These are phyloP conservation scores for Syngnathoides biaculeatus DNA, from an alignment of 2,113 vertebrate genomes.

Conservation along the genomic window DNA sequence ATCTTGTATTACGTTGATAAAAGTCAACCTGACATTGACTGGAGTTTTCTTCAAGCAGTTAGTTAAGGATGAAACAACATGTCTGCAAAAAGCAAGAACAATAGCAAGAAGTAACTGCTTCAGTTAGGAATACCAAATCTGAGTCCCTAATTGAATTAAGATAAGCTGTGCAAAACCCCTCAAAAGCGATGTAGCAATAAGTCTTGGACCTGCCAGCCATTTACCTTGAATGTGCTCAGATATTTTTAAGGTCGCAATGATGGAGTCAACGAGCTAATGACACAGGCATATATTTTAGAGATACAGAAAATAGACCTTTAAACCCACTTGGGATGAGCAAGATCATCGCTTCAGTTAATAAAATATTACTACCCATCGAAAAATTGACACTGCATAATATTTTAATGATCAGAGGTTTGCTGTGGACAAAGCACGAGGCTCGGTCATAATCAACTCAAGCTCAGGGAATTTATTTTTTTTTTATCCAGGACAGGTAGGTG, in stretches of 20 bases:
- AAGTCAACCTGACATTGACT: conserved; percentile 37
- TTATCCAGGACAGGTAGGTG: conserved; percentile 8
- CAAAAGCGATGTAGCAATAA: conserved; percentile 22
- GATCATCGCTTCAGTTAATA: conserved; percentile 6
- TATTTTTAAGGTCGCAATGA: conserved; percentile 16
- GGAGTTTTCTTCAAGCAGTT: conserved; percentile 24
- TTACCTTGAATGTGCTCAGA: conserved; percentile 31
- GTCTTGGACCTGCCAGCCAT: conserved; percentile 16
- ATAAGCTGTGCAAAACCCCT: conserved; percentile 27
- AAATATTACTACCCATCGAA: conserved; percentile 21
- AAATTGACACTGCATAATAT: conserved; percentile 20
- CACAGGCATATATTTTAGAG: background rate
- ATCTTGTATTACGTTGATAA: conserved; percentile 32
- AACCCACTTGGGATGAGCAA: background rate
- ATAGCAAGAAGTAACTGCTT: conserved; percentile 10
- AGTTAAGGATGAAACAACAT: conserved; percentile 31
- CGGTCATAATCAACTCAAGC: conserved; percentile 13
- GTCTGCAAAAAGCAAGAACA: conserved; percentile 22
- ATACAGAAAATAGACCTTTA: conserved; percentile 20
- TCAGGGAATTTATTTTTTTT: conserved; percentile 19
- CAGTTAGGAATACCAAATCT: conserved; percentile 37
- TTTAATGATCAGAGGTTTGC: conserved; percentile 24
- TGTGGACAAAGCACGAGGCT: conserved; percentile 7
- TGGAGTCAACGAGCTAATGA: conserved; percentile 20
- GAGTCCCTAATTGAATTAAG: conserved; percentile 30